Evolutionary conservation across 1,140 invertebrate species (phyloP).

Genomic region (Drosophila pseudoobscura): DNA sequence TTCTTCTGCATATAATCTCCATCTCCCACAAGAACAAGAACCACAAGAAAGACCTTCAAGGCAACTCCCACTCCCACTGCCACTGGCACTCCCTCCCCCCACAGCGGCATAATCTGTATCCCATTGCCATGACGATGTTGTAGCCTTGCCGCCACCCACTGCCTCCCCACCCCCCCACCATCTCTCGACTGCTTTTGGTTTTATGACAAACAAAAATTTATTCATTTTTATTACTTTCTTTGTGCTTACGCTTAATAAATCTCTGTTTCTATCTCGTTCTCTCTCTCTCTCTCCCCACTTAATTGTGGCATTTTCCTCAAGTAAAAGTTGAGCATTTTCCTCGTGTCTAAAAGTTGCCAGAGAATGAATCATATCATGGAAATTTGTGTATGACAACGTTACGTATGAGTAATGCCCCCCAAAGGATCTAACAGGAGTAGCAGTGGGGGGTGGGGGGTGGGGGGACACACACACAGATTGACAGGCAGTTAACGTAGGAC

Average conservation of each 20-base stretch:
- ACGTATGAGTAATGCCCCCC: conserved; percentile 48
- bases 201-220: conserved; percentile 61
- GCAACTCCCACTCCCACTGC: background rate
- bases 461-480: conserved; percentile 4
- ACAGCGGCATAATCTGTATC: conserved; percentile 32
- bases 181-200: background rate
- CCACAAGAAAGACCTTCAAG: conserved; percentile 39
- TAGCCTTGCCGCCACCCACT: background rate
- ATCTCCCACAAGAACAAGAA: background rate
- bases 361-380: conserved; percentile 50
- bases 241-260: conserved; percentile 59
- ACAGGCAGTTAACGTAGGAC: conserved; percentile 12
- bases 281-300: background rate
- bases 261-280: conserved; percentile 45
- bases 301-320: conserved; percentile 33
- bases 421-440: background rate
- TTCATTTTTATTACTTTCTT: conserved; percentile 43
- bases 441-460: background rate
- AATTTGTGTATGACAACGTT: conserved; percentile 22
- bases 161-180: background rate
- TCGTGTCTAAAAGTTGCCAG: conserved; percentile 10
- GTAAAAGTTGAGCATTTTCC: conserved; percentile 36
- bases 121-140: conserved; percentile 46
- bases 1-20: conserved; percentile 6
- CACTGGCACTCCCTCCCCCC: background rate